Evolutionary conservation across 2,888 invertebrate species (phyloP), one percentile per base, ranked within the genome.

Genomic region (Philereme transversata): DNA sequence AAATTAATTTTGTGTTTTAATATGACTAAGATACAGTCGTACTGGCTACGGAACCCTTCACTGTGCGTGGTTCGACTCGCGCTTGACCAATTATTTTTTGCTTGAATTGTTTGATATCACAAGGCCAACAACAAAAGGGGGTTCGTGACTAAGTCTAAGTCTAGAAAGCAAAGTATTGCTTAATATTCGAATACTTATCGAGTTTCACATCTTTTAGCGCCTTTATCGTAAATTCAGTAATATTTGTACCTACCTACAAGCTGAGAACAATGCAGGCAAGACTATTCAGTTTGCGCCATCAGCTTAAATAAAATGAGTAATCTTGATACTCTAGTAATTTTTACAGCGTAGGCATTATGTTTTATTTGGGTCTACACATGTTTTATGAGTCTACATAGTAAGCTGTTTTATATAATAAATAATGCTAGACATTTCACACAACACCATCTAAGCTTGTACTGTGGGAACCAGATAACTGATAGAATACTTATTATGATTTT

Each of bases 161-260:
- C 78, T 82, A 77, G 81, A 84, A 84, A 85, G 76, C 72, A 72
- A 76, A 69, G 62, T 74, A 70, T 86, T 82, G 76, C 72, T 77
- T 75, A 84, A 84, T 72, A 68, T 70, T 71, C 56, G 67, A 68
- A 71, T 72, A 73, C 60, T 64, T 72, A 77, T 70, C 68, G 68
- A 70, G 73, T 79, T 79, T 77, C 75, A 75, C 68, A 74, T 74
- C 73, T 76, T 75, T 74, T 67, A 71, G 67, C 73, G 71, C 62
- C 56, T 73, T 74, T 71, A 74, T 69, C 68, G 62, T 54, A 55
- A 62, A 65, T 75, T 71, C 68, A 60, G 69, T 68, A 75, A 73
- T 53, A 48, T 66, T 70, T 69, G 50, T 60, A 62, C 51, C 34
- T 63, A 7, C 38, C 8, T 6, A 46, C 46, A 67, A 62, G 59